Base-by-base conservation (phyloP, 2,113 vertebrate genomes). In the Zosterops borbonicus region DNA sequence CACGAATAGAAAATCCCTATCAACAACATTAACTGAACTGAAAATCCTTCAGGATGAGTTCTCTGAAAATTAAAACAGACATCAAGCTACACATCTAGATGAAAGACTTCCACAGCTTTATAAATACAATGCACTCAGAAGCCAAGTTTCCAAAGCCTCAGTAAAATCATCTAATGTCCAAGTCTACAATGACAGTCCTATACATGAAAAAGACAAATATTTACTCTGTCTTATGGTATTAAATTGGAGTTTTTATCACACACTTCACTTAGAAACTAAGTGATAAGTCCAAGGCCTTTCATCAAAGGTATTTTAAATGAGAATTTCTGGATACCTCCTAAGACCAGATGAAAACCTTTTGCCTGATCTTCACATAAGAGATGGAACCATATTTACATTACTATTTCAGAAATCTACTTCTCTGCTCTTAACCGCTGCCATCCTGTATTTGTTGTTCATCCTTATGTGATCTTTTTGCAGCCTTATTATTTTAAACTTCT, bases 41-140 rank as follows among this genome's bases (percentile, higher is more conserved):
- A 62, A 92, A 91, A 83, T 79, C 37, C 77, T 96, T 69, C 87
- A 87, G 84, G 63, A 75, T 62, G 84, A 92, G 27, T 27, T 41
- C 23, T 73, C 74, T 79, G 42, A 94, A 84, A 92, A 85, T 91
- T 91, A 92, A 94, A 87, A 60, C 18, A 84, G 67, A 85, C 63
- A 74, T 84, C 55, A 85, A 23, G 27, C 55, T 74, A 55, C 37
- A 49, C 22, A 74, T 77, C 46, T 73, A 60, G 41, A 82, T 91
- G 63, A 84, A 96, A 92, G 65, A 39, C 46, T 91, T 89, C 3
- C 58, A 85, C 52, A 71, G 29, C 41, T 87, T 91, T 81, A 60
- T 33, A 59, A 52, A 46, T 35, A 53, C 53, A 78, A 22, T 49
- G 35, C 16, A 52, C 39, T 78, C 65, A 76, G 69, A 91, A 91